phyloP scores from a whole-genome alignment of 2,113 vertebrate genomes.

The Eleginops maclovinus region DNA sequence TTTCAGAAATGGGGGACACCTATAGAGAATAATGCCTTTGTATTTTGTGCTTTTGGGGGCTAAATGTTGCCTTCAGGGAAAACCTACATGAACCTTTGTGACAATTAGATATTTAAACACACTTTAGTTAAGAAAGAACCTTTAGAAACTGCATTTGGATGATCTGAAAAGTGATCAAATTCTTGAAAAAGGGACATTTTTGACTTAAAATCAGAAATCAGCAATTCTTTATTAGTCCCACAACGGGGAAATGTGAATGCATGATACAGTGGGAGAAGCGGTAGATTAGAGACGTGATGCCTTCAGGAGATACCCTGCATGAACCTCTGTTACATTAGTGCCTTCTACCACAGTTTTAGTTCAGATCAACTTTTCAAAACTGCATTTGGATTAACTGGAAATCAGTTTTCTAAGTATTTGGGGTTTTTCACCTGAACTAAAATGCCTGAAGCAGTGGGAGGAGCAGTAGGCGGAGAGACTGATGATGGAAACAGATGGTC shows the following conservation, averaged over 20 bases:
- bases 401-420: no score
- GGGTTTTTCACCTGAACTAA: background rate
- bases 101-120: background rate
- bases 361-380: no score
- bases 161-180: background rate
- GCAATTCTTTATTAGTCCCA: no score
- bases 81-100: background rate
- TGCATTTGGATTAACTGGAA: no score
- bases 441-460: background rate
- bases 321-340: no score
- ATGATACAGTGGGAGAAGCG: background rate
- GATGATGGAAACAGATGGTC: slow-evolving; percentile 7
- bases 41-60: background rate
- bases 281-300: no score
- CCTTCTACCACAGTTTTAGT: no score
- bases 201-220: no score
- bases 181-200: slow-evolving; percentile 34
- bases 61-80: background rate
- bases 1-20: background rate
- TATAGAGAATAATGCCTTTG: background rate
- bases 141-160: background rate
- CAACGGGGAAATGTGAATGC: no score
- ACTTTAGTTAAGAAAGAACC: background rate
- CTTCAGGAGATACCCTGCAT: no score
- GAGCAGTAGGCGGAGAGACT: background rate